Conservation (phyloP, 2,888 invertebrate genomes). For the Romanomermis culicivorax region DNA sequence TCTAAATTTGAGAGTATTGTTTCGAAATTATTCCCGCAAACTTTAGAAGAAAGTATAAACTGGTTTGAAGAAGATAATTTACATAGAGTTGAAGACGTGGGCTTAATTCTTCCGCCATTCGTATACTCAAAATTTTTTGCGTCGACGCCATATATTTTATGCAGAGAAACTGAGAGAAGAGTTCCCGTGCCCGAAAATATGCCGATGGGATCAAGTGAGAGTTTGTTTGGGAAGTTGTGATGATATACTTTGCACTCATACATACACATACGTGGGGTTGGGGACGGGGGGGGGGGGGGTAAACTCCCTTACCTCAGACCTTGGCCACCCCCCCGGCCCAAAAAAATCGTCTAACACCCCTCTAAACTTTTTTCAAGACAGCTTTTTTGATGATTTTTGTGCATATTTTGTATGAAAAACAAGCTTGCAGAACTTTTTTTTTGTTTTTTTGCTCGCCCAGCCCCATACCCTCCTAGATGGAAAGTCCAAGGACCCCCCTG, state of each 20-base stretch:
- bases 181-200: not conserved
- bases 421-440: no score
- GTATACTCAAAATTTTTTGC: conserved; percentile 55
- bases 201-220: not conserved
- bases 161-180: conserved; percentile 17
- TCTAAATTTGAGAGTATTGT: conserved; percentile 15
- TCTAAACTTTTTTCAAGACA: no score
- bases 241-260: not conserved
- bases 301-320: no score
- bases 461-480: no score
- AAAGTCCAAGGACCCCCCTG: no score
- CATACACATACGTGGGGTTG: not conserved
- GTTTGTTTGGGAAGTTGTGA: not conserved
- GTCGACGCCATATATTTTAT: conserved; percentile 27
- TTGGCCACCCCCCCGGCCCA: no score
- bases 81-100: conserved; percentile 8
- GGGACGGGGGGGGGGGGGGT: not conserved
- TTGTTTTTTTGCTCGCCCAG: no score
- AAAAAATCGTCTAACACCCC: no score
- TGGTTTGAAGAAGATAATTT: conserved; percentile 38
- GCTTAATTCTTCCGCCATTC: conserved; percentile 50
- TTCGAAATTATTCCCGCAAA: conserved; percentile 18
- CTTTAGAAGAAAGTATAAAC: conserved; percentile 11
- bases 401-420: no score
- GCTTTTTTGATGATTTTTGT: no score